Base-by-base conservation (phyloP, 2,888 invertebrate genomes). In the Drosophila barbarae region DNA sequence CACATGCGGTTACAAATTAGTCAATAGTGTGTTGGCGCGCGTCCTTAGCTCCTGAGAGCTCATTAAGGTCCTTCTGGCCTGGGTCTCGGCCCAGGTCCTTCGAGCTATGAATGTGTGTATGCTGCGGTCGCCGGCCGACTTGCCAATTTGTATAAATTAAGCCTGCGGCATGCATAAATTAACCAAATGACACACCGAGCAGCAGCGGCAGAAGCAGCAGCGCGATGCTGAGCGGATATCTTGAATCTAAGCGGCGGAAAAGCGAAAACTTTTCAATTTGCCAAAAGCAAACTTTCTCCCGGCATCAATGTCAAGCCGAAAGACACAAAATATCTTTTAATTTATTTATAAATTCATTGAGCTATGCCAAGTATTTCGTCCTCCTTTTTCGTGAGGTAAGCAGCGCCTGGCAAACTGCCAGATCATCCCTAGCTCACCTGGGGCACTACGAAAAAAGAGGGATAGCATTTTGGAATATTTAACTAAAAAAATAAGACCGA, bases 311-410 rank as follows among this genome's bases (percentile, higher is more conserved):
- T 77, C 70, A 68, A 72, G 54, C 61, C 60, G 13, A 63, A 57
- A 64, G 69, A 64, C 49, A 69, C 32, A 69, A 73, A 77, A 76
- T 71, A 71, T 68, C 70, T 71, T 72, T 73, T 77, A 85, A 86
- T 84, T 80, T 85, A 85, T 85, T 86, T 86, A 82, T 80, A 72
- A 69, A 73, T 55, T 67, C 77, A 69, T 70, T 74, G 60, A 72
- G 67, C 73, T 73, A 69, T 69, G 61, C 69, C 38, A 39, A 46
- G 42, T 44, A 47, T 36, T 41, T 32, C 42, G 36, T 21, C 47
- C 32, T 9, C 21, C 26, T 23, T 47, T 47, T 30, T 21, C 30
- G 30, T 28, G 44, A 7, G 18, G 28, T 12, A 15, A 46, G 28
- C 21, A 46, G 28, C 15, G 21, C 36, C 49, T 78, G 75, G 74